Evolutionary conservation across 1,140 invertebrate species (phyloP), one percentile per base, ranked within the genome.

Genomic region (Venustaconcha ellipsiformis): DNA sequence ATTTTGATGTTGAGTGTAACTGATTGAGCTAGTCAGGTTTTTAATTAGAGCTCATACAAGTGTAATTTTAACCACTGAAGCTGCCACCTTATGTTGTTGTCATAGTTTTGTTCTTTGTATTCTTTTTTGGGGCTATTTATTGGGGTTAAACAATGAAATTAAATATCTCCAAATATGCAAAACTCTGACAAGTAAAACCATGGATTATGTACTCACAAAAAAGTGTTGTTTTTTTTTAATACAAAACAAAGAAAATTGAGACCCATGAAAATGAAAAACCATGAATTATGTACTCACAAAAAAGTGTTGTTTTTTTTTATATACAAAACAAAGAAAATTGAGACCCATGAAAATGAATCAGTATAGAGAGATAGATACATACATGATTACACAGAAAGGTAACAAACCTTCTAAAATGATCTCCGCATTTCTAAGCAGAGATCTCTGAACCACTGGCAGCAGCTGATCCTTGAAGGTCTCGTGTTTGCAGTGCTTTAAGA

Each of bases 381-480:
- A 17, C 20, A 18, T n/a, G 59, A n/a, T n/a, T n/a, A 14, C 23
- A n/a, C 48, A 57, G 13, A 17, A 13, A 48, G 37, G 6, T 48
- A 57, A 81, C 80, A 76, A 81, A 89, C 88, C 79, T 89, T 95
- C 92, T 48, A 98, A 92, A 77, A 96, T 95, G 30, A 96, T 94
- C 92, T 99, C 97, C 0, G 97, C 96, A 89, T 95, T 98, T 72
- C 97, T 90, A n/a, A 99, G 90, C 93, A 99, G 94, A 13, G 96
- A 93, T 88, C 97, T 97, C 86, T 97, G 95, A n/a, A 97, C 87
- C 14, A 95, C 93, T 23, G 97, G 96, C 62, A 96, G 89, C 66
- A 99, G 87, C 17, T 90, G 90, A 63, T 91, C 92, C 85, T 94
- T 93, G 78, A 98, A 96, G 65, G 96, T 94, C 5, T 94, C 92